These are phyloP conservation scores for Oceanites oceanicus DNA, from an alignment of 2,113 vertebrate genomes.

Conservation along the genomic window DNA sequence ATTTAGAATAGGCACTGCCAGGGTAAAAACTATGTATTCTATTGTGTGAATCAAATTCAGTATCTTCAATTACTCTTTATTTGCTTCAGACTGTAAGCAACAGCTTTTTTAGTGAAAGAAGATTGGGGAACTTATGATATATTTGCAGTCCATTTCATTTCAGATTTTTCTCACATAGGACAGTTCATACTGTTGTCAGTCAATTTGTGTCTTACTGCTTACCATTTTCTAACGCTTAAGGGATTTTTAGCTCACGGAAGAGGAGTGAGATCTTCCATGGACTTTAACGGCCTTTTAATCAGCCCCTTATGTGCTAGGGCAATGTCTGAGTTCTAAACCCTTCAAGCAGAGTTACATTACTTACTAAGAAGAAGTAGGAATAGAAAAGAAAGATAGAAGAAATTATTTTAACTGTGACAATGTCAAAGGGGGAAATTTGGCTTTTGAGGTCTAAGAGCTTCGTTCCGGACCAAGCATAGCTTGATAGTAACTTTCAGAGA, in stretches of 20 bases:
- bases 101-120: not conserved
- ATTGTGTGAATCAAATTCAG: not conserved
- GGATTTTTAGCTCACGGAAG: not conserved
- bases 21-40: not conserved
- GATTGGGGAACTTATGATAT: no score
- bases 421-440: not conserved
- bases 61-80: not conserved
- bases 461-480: not conserved
- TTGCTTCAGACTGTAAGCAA: not conserved
- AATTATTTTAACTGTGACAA: not conserved
- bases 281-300: not conserved
- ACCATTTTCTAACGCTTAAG: rapidly evolving
- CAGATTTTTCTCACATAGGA: not conserved
- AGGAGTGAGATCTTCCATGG: not conserved
- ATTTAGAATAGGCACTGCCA: no score
- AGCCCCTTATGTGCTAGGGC: not conserved
- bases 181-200: not conserved
- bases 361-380: not conserved
- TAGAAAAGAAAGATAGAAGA: not conserved
- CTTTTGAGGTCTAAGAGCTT: not conserved
- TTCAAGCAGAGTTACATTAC: not conserved
- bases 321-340: not conserved
- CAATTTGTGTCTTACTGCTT: not conserved
- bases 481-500: not conserved
- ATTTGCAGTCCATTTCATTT: not conserved